phyloP scores from a whole-genome alignment of 2,113 vertebrate genomes.

The Hippocampus guttulatus region DNA sequence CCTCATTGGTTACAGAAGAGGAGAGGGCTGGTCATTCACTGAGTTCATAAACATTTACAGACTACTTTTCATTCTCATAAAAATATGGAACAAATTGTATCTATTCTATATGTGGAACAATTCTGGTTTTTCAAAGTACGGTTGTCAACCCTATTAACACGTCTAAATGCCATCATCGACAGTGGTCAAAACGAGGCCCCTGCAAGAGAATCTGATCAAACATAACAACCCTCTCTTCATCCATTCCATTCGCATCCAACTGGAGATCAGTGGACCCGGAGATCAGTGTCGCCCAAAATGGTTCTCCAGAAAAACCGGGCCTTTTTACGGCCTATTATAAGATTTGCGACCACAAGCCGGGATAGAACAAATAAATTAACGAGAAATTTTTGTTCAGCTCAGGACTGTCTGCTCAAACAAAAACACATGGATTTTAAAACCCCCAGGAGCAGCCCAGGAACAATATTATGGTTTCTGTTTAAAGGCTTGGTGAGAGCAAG shows the following conservation, averaged over 20 bases:
- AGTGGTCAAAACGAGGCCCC: neutral
- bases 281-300: constrained; percentile 36
- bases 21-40: too few relatives aligned
- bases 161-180: too few relatives aligned
- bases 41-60: too few relatives aligned
- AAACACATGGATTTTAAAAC: constrained; percentile 19
- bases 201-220: constrained; percentile 16
- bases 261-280: constrained; percentile 22
- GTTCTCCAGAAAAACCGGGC: constrained; percentile 24
- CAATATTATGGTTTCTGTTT: constrained; percentile 42
- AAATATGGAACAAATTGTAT: too few relatives aligned
- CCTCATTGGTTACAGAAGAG: too few relatives aligned
- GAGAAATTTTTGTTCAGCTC: constrained; percentile 2
- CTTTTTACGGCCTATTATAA: constrained; percentile 19
- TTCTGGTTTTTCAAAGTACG: neutral
- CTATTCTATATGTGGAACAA: neutral
- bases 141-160: neutral
- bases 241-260: constrained; percentile 30
- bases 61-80: too few relatives aligned
- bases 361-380: constrained; percentile 38
- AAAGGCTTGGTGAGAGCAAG: neutral
- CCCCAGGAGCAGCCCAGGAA: constrained; percentile 17
- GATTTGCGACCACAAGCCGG: constrained; percentile 14
- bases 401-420: constrained; percentile 29
- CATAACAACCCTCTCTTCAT: constrained; percentile 43